Percentiles rank a stretch among this genome's conserved stretches.
These are phyloP conservation scores for Sporophila hypoxantha DNA, from an alignment of 2,113 vertebrate genomes.

Conservation along the genomic window DNA sequence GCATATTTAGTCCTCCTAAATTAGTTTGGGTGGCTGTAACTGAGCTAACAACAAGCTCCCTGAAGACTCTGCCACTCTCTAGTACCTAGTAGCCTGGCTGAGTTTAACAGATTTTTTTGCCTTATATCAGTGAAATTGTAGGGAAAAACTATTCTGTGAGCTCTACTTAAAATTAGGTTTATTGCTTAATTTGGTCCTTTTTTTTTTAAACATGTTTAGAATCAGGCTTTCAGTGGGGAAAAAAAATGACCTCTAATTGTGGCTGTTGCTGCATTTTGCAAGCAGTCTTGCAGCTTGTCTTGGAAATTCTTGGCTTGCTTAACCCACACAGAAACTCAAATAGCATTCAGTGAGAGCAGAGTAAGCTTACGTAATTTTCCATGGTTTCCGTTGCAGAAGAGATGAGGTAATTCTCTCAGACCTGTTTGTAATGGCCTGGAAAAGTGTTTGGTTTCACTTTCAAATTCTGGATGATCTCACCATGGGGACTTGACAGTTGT, in stretches of 20 bases:
- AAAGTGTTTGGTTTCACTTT: slow-evolving; percentile 3
- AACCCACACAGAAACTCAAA: neutral
- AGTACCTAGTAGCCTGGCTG: neutral
- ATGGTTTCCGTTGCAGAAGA: neutral
- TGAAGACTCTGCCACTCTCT: neutral
- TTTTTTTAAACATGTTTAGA: neutral
- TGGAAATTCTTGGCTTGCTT: slow-evolving; percentile 15
- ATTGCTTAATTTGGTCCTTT: neutral
- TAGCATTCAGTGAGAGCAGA: neutral
- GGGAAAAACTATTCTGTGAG: neutral
- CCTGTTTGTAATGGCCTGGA: neutral
- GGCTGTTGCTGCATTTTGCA: neutral
- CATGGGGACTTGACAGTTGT: neutral
- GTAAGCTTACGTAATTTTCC: neutral
- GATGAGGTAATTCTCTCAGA: neutral
- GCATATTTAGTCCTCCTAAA: neutral
- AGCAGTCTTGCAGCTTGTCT: neutral
- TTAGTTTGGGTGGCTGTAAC: neutral
- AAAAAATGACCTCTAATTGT: neutral
- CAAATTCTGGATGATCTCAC: neutral
- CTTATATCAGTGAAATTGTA: neutral
- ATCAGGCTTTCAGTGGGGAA: neutral
- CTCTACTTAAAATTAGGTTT: neutral
- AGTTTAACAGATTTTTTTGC: neutral
- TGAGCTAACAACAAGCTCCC: neutral